Conservation (phyloP, 1,140 invertebrate genomes). For the Pararge aegeria region DNA sequence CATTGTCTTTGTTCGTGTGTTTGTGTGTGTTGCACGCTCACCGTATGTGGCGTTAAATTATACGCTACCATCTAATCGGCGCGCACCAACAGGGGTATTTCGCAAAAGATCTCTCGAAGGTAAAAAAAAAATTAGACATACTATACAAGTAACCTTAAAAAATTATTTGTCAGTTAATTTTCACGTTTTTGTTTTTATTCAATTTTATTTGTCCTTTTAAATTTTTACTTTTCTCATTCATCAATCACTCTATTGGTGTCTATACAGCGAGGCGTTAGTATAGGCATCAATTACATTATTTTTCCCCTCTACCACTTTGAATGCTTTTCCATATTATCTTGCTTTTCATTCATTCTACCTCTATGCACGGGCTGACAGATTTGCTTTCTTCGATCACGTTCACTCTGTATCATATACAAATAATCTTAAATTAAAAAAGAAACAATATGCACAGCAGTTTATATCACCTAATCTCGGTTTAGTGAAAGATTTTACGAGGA, state of each 20-base stretch:
- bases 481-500: conserved; percentile 27
- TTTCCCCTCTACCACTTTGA: conserved; percentile 66
- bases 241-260: conserved; percentile 46
- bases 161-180: conserved; percentile 66
- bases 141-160: conserved; percentile 61
- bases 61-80: conserved; percentile 69
- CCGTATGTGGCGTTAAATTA: conserved; percentile 75
- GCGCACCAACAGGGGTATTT: conserved; percentile 88
- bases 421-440: conserved; percentile 47
- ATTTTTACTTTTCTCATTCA: conserved; percentile 34
- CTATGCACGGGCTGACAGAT: conserved; percentile 75
- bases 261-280: conserved; percentile 53
- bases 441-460: conserved; percentile 56
- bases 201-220: conserved; percentile 42
- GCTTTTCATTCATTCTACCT: conserved; percentile 74
- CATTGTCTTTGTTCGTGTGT: conserved; percentile 80
- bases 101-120: conserved; percentile 96
- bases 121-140: conserved; percentile 80
- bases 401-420: conserved; percentile 72
- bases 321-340: conserved; percentile 73
- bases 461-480: conserved; percentile 53
- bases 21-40: conserved; percentile 81
- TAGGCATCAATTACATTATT: conserved; percentile 57
- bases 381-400: conserved; percentile 72
- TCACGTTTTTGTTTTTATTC: conserved; percentile 51